Evolutionary conservation across 2,113 vertebrate genomes (phyloP), one percentile per base, ranked within the genome.

Genomic region (Halichoerus grypus): DNA sequence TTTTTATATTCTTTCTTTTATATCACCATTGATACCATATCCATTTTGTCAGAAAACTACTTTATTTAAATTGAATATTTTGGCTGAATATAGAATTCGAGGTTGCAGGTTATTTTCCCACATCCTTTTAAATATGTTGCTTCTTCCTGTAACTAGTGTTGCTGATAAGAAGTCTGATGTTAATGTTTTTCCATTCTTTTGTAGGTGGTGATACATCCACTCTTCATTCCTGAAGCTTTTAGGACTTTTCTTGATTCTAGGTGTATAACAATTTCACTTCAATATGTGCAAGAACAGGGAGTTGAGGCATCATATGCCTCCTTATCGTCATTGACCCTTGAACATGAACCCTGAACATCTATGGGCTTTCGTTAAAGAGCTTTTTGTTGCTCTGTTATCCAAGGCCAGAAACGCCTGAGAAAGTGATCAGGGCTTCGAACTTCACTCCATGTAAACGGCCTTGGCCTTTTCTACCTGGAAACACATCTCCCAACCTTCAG

Each of bases 1-100:
- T n/a, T 95, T 86, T 65, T 80, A 28, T 59, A 7, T 76, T 57
- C 36, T 71, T 84, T 76, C 31, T 80, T 94, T 95, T 18, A 79
- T 55, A 81, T 82, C 33, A 82, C 42, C 33, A 53, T 31, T 51
- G 46, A 93, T 90, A 77, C 24, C 31, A 95, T 12, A 96, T 28
- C n/a, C 61, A 91, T 67, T 83, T 51, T 71, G 74, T 88, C 46
- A 94, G 49, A 88, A 96, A 96, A 88, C 61, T 7, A 88, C 33
- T 95, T 86, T 93, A 87, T 95, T 93, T 94, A 61, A 88, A 7
- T 79, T 91, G 21, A 55, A 55, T 91, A 83, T 42, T 71, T 86
- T 59, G 57, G 22, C 22, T 59, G 57, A 59, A 59, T 59, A 24
- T 59, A 21, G 57, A 90, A 86, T 93, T 91, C 22, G 22, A 59